Evolutionary conservation across 2,888 invertebrate genomes (phyloP).

Genomic region (Branchipolynoe longqiensis): DNA sequence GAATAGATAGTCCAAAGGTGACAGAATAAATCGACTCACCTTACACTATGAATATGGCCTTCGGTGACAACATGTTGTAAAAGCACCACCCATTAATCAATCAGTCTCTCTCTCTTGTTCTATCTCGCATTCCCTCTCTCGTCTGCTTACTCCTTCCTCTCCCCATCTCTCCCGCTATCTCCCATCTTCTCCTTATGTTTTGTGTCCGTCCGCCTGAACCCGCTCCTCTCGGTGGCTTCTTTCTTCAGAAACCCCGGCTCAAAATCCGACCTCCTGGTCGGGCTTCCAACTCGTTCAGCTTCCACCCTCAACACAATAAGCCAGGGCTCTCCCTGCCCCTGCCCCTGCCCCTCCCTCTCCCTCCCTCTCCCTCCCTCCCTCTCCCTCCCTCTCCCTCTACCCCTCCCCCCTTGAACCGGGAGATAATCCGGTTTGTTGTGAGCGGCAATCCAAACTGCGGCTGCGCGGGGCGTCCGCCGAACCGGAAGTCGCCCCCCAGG

Average conservation of each 20-base stretch:
- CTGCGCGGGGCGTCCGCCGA: constrained; percentile 12
- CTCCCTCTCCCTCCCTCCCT: constrained; percentile 10
- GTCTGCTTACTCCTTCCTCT: background rate
- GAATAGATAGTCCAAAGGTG: no score
- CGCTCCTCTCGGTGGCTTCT: no score
- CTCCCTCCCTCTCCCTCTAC: background rate
- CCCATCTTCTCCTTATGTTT: no score
- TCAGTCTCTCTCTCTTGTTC: background rate
- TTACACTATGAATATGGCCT: no score
- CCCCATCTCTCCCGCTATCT: background rate
- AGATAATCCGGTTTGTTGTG: constrained; percentile 50
- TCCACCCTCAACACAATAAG: constrained; percentile 20
- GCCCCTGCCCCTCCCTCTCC: background rate
- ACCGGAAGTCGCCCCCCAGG: constrained; percentile 38
- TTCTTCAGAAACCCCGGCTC: no score
- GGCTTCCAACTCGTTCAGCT: no score
- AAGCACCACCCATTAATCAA: background rate
- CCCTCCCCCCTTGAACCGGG: background rate
- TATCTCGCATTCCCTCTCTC: no score
- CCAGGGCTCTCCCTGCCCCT: constrained; percentile 10
- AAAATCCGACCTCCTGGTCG: no score
- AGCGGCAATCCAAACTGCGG: constrained; percentile 15
- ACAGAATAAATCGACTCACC: no score
- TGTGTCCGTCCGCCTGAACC: no score
- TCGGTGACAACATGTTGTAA: no score